A percentile compares a stretch with the other conserved stretches of the same genome.
These are phyloP conservation scores for Elegia similella DNA, from an alignment of 2,888 invertebrate species.

Conservation along the genomic window DNA sequence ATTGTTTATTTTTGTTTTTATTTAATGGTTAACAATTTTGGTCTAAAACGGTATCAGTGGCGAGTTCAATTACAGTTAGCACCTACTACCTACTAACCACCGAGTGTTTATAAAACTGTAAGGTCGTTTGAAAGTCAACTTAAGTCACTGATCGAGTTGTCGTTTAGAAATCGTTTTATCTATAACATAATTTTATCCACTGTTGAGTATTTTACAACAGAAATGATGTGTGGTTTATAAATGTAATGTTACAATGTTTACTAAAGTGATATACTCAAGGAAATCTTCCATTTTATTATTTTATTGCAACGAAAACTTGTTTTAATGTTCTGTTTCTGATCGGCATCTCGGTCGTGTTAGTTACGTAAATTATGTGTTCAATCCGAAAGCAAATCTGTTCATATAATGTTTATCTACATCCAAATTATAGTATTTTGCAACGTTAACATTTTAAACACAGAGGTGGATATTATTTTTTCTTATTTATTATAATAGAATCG, in stretches of 20 bases:
- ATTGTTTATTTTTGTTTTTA: conserved; percentile 17
- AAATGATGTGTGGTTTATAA: not conserved
- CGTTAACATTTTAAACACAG: conserved; percentile 55
- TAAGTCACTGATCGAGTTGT: conserved; percentile 25
- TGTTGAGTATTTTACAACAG: conserved; percentile 23
- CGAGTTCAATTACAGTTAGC: not conserved
- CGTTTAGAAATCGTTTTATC: conserved; percentile 25
- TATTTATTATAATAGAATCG: conserved; percentile 30
- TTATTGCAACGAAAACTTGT: not conserved
- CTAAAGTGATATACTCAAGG: not conserved
- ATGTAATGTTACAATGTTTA: conserved; percentile 1
- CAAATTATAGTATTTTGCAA: conserved; percentile 45
- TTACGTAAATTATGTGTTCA: conserved; percentile 71
- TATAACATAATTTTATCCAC: conserved; percentile 22
- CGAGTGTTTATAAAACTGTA: not conserved
- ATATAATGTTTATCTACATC: conserved; percentile 50
- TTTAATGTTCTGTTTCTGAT: not conserved
- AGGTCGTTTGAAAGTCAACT: not conserved
- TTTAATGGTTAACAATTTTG: conserved; percentile 1
- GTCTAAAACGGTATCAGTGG: not conserved
- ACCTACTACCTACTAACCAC: not conserved
- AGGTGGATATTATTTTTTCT: conserved; percentile 40
- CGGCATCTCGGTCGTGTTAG: conserved; percentile 24
- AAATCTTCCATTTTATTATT: conserved; percentile 1
- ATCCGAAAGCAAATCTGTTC: conserved; percentile 48